Conservation (phyloP, 2,113 vertebrate species). For the Pseudorectes ferrugineus region DNA sequence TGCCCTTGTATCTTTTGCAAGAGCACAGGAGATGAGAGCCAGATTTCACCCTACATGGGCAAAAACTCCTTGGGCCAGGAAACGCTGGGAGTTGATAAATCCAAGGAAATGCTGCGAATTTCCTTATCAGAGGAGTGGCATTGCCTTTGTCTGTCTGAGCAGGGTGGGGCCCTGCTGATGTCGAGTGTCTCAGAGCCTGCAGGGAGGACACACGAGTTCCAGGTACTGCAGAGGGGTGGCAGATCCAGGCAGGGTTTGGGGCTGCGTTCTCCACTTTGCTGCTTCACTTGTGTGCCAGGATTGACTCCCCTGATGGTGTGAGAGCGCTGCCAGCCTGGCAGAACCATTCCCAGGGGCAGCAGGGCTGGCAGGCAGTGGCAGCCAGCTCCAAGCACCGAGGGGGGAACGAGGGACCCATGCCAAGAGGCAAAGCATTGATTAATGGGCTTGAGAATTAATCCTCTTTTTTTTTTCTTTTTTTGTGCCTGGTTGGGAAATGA, state of each 20-base stretch:
- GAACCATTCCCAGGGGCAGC: not conserved
- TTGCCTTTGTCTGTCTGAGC: not conserved
- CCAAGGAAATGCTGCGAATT: not conserved
- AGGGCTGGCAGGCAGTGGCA: not conserved
- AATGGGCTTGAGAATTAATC: not conserved
- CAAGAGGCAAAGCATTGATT: not conserved
- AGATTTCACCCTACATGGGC: not conserved
- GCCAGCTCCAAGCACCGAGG: not conserved
- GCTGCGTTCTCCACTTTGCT: rapidly evolving
- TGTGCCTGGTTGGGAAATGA: not conserved
- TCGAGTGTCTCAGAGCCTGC: not conserved
- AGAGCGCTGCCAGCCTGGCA: not conserved
- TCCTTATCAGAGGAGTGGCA: slow-evolving; percentile 14
- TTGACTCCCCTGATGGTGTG: rapidly evolving
- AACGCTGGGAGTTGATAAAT: not conserved
- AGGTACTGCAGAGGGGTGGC: not conserved
- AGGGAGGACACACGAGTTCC: not conserved
- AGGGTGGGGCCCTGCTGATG: not conserved
- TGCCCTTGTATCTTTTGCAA: not conserved
- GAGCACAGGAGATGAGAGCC: not conserved
- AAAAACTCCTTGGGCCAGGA: not conserved
- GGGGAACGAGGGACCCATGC: rapidly evolving
- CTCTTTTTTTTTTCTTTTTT: no score
- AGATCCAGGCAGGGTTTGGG: no score
- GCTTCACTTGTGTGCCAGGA: not conserved